Conservation (phyloP, 2,797 vertebrate species). For the Limnodromus scolopaceus region DNA sequence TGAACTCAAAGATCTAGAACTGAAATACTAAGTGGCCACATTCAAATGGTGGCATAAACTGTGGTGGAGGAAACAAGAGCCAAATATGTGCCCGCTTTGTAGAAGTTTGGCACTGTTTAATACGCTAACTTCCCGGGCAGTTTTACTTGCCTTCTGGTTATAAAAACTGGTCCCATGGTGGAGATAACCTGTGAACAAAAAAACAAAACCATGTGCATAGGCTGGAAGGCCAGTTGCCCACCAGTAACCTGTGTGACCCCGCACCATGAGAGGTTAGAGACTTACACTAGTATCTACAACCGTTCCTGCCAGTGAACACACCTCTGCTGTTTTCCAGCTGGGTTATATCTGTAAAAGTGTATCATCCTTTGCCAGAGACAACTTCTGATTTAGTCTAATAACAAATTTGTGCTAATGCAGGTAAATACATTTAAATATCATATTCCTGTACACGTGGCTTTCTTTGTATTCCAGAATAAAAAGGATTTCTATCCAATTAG, state of each 20-base stretch:
- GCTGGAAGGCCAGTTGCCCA: not conserved
- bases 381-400: not conserved
- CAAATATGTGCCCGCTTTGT: not conserved
- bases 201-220: not conserved
- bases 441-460: not conserved
- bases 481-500: not conserved
- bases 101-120: not conserved
- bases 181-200: not conserved
- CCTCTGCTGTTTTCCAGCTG: not conserved
- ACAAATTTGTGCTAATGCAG: not conserved
- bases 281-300: not conserved
- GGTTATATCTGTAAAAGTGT: not conserved
- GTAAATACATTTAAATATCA: not conserved
- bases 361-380: not conserved
- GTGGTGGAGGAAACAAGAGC: not conserved
- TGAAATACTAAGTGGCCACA: not conserved
- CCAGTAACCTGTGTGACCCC: not conserved
- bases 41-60: not conserved
- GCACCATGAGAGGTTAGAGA: not conserved
- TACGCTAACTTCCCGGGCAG: not conserved
- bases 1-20: not conserved
- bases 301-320: fast-evolving
- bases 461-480: not conserved
- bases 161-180: not conserved
- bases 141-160: not conserved